Evolutionary conservation across 2,797 vertebrate species (phyloP).

Genomic region (Thamnophis elegans): DNA sequence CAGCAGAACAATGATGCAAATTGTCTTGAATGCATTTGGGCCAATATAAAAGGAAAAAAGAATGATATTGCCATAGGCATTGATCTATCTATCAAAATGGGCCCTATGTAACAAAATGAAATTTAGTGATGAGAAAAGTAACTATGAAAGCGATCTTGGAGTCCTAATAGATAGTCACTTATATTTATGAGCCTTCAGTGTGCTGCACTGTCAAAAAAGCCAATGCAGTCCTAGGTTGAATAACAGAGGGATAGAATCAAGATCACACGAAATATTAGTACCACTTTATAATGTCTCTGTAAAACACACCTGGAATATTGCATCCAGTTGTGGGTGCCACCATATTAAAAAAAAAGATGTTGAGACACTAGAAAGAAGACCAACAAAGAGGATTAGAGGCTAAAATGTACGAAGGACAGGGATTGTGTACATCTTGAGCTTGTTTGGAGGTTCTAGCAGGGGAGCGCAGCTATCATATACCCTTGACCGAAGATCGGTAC

Average conservation of each 20-base stretch:
- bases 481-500: no score
- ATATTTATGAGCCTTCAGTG: neutral
- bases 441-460: no score
- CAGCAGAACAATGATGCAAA: neutral
- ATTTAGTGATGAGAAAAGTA: no score
- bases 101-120: no score
- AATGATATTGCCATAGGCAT: no score
- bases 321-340: neutral
- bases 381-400: neutral
- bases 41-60: no score
- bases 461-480: no score
- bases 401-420: neutral
- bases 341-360: neutral
- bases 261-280: neutral
- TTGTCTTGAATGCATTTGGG: neutral
- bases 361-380: neutral
- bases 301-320: neutral
- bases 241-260: neutral
- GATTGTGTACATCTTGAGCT: no score
- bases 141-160: neutral
- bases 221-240: neutral
- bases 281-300: neutral
- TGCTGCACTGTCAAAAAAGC: neutral
- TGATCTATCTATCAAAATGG: no score
- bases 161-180: neutral